Evolutionary conservation across 2,888 invertebrate genomes (phyloP).

Genomic region (Altica lythri): DNA sequence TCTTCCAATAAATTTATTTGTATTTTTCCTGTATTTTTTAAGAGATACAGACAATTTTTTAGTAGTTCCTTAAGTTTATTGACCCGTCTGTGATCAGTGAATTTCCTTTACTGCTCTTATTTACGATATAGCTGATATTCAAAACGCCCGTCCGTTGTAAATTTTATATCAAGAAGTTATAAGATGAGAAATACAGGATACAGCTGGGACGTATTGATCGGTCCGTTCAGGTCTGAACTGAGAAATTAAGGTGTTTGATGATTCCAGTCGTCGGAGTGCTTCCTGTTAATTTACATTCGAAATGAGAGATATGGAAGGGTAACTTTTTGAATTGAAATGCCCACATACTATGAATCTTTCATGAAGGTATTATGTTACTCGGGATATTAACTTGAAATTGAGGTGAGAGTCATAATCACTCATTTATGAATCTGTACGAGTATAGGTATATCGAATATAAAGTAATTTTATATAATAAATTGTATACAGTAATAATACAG

Average conservation of each 20-base stretch:
- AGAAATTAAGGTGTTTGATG: neutral
- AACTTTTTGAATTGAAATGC: neutral
- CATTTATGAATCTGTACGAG: too few species aligned
- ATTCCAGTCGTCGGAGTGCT: neutral
- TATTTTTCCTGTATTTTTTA: too few species aligned
- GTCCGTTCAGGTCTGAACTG: neutral
- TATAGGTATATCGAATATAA: too few species aligned
- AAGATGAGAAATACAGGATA: neutral
- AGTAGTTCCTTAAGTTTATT: too few species aligned
- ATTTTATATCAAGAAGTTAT: slow-evolving; percentile 1
- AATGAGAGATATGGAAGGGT: neutral
- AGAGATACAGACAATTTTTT: too few species aligned
- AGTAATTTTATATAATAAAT: too few species aligned
- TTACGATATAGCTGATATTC: neutral
- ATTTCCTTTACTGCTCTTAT: neutral
- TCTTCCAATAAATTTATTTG: too few species aligned
- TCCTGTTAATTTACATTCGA: neutral
- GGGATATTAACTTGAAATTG: too few species aligned
- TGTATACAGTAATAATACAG: too few species aligned
- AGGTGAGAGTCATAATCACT: too few species aligned
- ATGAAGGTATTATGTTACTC: too few species aligned
- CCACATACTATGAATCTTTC: neutral
- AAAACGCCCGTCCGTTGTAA: neutral
- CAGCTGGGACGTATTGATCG: neutral
- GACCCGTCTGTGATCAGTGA: neutral